phyloP scores from a whole-genome alignment of 2,113 vertebrate species.

The Bucco capensis region DNA sequence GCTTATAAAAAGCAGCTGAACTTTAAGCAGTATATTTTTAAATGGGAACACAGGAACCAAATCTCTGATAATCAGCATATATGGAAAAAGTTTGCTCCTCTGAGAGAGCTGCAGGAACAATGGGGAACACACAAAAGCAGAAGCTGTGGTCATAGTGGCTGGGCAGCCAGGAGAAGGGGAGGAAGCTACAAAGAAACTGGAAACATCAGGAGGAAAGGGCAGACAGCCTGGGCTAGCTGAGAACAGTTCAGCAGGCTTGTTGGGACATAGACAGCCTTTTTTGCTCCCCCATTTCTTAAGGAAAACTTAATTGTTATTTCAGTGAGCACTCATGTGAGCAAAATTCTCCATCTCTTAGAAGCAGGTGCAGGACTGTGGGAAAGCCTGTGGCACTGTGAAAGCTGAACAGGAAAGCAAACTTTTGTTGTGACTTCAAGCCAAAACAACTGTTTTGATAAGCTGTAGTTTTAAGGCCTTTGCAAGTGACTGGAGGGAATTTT shows the following conservation, averaged over 20 bases:
- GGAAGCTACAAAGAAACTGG: not conserved
- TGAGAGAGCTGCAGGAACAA: not conserved
- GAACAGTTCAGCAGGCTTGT: not conserved
- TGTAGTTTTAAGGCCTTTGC: not conserved
- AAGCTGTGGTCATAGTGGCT: not conserved
- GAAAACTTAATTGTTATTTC: not conserved
- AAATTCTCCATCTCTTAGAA: not conserved
- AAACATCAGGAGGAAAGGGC: not conserved
- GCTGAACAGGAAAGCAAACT: not conserved
- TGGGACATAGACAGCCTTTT: not conserved
- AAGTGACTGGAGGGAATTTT: not conserved
- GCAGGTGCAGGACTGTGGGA: not conserved
- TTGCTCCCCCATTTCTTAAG: not conserved
- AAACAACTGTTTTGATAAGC: not conserved
- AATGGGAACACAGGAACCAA: conserved; percentile 33
- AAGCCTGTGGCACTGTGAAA: not conserved
- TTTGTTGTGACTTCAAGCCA: not conserved
- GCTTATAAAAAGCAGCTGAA: not conserved
- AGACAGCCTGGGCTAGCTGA: not conserved
- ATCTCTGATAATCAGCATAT: not conserved
- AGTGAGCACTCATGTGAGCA: not conserved
- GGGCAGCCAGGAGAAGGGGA: not conserved
- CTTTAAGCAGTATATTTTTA: not conserved
- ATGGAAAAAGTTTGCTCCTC: conserved; percentile 25
- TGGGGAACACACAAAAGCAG: conserved; percentile 5